Conservation (phyloP, 2,113 vertebrate species). For the Rattus rattus region DNA sequence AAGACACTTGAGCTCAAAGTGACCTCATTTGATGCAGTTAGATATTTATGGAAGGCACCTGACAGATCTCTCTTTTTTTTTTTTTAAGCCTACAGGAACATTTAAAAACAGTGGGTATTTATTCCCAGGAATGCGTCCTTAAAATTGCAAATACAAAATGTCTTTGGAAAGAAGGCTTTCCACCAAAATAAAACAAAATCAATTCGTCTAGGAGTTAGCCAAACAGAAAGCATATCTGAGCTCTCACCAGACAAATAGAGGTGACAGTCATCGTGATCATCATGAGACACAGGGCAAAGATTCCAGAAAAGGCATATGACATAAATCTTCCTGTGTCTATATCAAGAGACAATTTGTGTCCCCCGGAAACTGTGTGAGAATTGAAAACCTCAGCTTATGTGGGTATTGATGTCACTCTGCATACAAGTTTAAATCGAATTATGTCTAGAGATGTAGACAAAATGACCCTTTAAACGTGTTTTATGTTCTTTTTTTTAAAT, state of each 20-base stretch:
- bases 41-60: constrained; percentile 70
- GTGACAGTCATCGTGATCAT: background rate
- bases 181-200: background rate
- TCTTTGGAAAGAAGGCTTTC: constrained; percentile 43
- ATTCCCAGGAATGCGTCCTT: constrained; percentile 46
- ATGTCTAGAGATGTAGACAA: background rate
- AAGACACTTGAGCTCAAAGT: constrained; percentile 49
- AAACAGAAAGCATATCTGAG: background rate
- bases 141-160: constrained; percentile 40
- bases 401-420: background rate
- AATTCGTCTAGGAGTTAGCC: background rate
- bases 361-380: background rate
- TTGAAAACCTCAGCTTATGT: background rate
- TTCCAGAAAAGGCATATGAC: background rate
- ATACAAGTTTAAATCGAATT: background rate
- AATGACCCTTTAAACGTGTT: background rate
- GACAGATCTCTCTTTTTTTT: constrained; percentile 27
- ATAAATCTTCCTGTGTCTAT: background rate
- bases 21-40: constrained; percentile 50
- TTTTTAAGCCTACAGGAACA: constrained; percentile 21
- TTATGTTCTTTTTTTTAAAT: too few relatives aligned
- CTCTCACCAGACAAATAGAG: background rate
- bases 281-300: background rate
- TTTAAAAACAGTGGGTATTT: constrained; percentile 66
- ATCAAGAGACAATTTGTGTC: background rate